Evolutionary conservation across 2,113 vertebrate species (phyloP), one percentile per base, ranked within the genome.

Genomic region (Orientallactaga bullata): DNA sequence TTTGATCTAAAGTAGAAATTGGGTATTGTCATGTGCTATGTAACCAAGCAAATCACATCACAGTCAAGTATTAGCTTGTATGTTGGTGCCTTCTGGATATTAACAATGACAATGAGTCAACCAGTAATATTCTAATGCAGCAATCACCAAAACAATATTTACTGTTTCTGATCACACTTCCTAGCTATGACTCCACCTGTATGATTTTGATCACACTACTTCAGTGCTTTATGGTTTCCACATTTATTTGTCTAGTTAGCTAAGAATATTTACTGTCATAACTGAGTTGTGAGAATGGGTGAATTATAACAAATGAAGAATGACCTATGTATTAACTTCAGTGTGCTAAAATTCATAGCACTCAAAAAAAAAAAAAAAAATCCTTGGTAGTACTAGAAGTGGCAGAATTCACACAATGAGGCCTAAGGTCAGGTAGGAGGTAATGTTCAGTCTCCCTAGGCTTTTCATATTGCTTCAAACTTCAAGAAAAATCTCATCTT

Each of bases 1-100:
- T 92, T 58, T 90, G 10, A 71, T 80, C 18, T 71, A 51, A 85
- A 93, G 84, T 5, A 88, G 20, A 20, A 71, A 88, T 72, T 51
- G 28, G 30, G 37, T 84, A 13, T 83, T 58, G 28, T 24, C 10
- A 37, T 37, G 0, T 72, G 37, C 42, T 72, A 42, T 28, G 1
- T 58, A 72, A 24, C 78, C 15, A 90, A 78, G 15, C 24, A 90
- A 93, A 58, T 21, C 37, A 77, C 23, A 82, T 60, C 58, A 83
- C 9, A 82, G 5, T 35, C 8, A 82, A 11, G 4, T 35, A 83
- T 47, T 80, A 60, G 39, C 9, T 73, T 93, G n/a, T 13, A 82
- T 47, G 71, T 20, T 74, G 16, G 37, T 84, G 32, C 55, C 42
- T 89, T 74, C 13, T 32, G 4, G 11, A 35, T 20, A 76, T 8